A percentile compares a stretch with the other conserved stretches of the same genome.
Conservation (phyloP, 2,797 vertebrate species). For the Periophthalmus magnuspinnatus region DNA sequence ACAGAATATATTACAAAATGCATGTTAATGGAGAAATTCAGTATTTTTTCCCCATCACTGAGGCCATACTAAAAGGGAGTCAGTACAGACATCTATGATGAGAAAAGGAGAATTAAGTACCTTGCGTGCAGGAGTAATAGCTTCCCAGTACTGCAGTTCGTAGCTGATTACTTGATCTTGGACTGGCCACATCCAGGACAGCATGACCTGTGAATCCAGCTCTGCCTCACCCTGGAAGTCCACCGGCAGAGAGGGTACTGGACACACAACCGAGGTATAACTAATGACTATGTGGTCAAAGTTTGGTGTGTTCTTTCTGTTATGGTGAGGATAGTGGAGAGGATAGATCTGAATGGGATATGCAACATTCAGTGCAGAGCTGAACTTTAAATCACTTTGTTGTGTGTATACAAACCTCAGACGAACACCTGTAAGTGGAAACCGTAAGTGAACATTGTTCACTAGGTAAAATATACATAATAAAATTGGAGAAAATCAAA, state of each 20-base stretch:
- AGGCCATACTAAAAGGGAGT: too few species aligned
- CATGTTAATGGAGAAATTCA: too few species aligned
- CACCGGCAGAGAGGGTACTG: conserved; percentile 90
- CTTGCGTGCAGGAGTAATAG: conserved; percentile 79
- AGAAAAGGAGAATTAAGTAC: conserved; percentile 60
- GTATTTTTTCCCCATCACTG: too few species aligned
- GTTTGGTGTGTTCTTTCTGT: not conserved
- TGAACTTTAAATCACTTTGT: not conserved
- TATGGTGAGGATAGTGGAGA: not conserved
- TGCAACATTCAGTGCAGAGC: not conserved
- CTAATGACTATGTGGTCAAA: not conserved
- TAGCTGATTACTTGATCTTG: conserved; percentile 88
- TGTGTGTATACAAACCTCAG: too few species aligned
- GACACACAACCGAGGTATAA: not conserved
- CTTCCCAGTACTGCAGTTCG: conserved; percentile 91
- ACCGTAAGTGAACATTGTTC: too few species aligned
- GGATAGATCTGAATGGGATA: not conserved
- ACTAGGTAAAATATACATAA: too few species aligned
- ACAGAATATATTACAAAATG: too few species aligned
- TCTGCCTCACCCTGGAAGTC: conserved; percentile 92
- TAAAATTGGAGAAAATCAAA: too few species aligned
- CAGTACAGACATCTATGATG: not conserved
- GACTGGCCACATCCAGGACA: conserved; percentile 90
- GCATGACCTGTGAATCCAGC: conserved; percentile 89
- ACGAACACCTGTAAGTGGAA: too few species aligned